These are phyloP conservation scores for Papilio demoleus DNA, from an alignment of 2,888 invertebrate species.

Conservation along the genomic window DNA sequence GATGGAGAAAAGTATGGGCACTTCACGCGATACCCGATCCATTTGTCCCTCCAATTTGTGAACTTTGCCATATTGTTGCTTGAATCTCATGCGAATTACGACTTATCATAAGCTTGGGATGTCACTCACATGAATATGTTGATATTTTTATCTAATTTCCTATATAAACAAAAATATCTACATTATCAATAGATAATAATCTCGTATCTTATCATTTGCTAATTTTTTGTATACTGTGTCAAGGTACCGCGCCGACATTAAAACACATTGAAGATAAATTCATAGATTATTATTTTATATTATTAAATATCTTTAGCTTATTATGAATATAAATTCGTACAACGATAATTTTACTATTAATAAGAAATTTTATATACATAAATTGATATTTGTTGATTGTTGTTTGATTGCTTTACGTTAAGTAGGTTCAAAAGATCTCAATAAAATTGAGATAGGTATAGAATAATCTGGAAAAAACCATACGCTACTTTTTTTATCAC, in stretches of 20 bases:
- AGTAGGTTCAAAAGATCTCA: no score
- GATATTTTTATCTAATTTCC: background rate
- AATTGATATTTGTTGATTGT: background rate
- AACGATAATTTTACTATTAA: background rate
- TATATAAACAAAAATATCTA: background rate
- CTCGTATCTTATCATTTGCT: slow-evolving; percentile 24
- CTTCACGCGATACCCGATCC: no score
- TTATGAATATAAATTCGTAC: background rate
- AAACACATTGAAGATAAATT: slow-evolving; percentile 8
- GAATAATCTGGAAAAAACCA: no score
- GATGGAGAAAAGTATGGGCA: no score
- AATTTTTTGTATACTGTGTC: slow-evolving; percentile 22
- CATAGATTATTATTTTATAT: background rate
- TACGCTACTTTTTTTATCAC: no score
- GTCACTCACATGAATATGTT: slow-evolving; percentile 58
- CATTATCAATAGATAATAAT: background rate
- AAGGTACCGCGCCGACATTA: slow-evolving; percentile 18
- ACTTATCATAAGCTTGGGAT: no score
- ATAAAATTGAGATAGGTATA: no score
- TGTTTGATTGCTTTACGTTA: no score
- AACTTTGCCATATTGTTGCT: no score
- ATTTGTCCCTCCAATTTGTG: no score
- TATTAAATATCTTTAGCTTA: background rate
- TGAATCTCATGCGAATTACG: no score
- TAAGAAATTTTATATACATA: background rate